Evolutionary conservation across 1,140 invertebrate species (phyloP), one percentile per base, ranked within the genome.

Genomic region (Notospermus geniculatus): DNA sequence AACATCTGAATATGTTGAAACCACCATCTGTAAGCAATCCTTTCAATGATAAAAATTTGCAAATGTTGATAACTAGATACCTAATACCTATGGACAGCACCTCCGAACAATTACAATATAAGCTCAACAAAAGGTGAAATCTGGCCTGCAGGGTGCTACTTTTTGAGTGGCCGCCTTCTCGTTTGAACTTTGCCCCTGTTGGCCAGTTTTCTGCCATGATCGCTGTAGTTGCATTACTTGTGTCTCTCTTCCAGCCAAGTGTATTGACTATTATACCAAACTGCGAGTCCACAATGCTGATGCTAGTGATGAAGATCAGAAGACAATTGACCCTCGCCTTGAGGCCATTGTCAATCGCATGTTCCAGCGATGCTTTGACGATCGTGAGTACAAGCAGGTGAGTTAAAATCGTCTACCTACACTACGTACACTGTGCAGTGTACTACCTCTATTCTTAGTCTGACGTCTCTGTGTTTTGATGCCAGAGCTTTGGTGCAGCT

Each of bases 321-420:
- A 73, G 2, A 45, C 84, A 0, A 91, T 97, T 67, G 95, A 98
- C 81, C 85, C 89, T 1, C 86, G 94, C 50, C 81, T 99, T 57
- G 93, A 97, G 79, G 89, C 88, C 1, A 95, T 99, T 69, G 95
- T 99, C 0, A 92, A 98, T 79, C 86, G 93, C 53, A 98, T 99
- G 92, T 97, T 99, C 77, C 89, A 95, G 70, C 84, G 94, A 65
- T 98, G 96, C 74, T 84, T 98, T 43, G 91, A 93, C 64, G 93
- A 97, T 80, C 90, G 89, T 58, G 93, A 98, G 74, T 97, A 90
- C 78, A 88, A 92, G 56, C 95, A 98, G 71, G 77, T 74, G 32
- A 46, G 39, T 61, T 36, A 36, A 7, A 15, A 15, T 36, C 15
- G 5, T 36, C 32, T 36, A 4, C 15, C 15, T 4, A 36, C 32